A percentile compares a stretch with the other conserved stretches of the same genome.
These are phyloP conservation scores for Hozukius guyotensis DNA, from an alignment of 2,797 vertebrate genomes.

Conservation along the genomic window DNA sequence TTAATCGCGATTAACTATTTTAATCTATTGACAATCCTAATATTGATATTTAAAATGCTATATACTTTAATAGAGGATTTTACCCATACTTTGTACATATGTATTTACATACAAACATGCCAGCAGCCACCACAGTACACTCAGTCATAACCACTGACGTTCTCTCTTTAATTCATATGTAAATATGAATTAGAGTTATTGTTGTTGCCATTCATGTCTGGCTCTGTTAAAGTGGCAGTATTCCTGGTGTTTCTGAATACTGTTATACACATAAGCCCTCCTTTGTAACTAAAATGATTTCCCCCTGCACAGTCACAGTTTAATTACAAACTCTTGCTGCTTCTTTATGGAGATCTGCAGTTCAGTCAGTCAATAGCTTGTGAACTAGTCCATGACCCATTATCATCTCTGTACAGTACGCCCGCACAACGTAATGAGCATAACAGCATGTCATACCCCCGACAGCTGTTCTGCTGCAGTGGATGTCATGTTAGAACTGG, in stretches of 20 bases:
- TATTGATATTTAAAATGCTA: too few relatives aligned
- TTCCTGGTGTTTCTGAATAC: not conserved
- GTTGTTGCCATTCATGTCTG: not conserved
- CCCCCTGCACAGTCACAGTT: not conserved
- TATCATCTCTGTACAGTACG: not conserved
- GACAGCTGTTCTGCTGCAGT: conserved; percentile 4
- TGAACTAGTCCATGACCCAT: conserved; percentile 20
- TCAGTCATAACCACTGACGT: conserved; percentile 1
- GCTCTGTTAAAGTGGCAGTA: conserved; percentile 15
- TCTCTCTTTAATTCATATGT: conserved; percentile 37
- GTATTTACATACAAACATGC: too few relatives aligned
- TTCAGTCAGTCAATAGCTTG: not conserved
- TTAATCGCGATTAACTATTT: too few relatives aligned
- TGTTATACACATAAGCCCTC: not conserved
- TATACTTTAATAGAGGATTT: not conserved
- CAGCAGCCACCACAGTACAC: not conserved
- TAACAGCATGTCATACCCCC: not conserved
- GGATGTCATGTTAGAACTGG: not conserved
- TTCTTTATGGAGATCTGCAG: not conserved
- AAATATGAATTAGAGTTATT: conserved; percentile 6
- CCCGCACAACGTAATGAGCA: not conserved
- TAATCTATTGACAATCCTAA: too few relatives aligned
- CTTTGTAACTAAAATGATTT: not conserved
- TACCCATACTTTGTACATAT: too few relatives aligned
- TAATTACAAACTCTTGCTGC: not conserved